A percentile compares a stretch with the other conserved stretches of the same genome.
These are phyloP conservation scores for Caenorhabditis afra DNA, from an alignment of 2,888 invertebrate species.

Conservation along the genomic window DNA sequence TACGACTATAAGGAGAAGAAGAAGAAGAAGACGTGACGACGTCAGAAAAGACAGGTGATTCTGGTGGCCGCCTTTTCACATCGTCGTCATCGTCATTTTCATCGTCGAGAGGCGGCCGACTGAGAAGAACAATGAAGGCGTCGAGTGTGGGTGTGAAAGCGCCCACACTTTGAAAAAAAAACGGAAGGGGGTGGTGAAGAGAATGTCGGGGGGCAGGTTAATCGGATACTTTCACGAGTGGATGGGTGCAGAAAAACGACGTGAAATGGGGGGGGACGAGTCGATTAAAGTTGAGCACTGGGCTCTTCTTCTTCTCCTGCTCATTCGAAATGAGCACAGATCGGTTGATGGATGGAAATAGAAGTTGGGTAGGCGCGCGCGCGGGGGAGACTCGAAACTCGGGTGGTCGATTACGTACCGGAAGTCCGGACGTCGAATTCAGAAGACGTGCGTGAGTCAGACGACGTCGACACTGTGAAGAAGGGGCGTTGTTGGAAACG, in stretches of 20 bases:
- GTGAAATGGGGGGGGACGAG: not conserved
- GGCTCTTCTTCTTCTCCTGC: too few relatives aligned
- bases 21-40: too few relatives aligned
- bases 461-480: too few relatives aligned
- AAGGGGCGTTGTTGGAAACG: too few relatives aligned
- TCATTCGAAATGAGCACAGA: slow-evolving; percentile 25
- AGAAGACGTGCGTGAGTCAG: too few relatives aligned
- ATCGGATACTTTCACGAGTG: slow-evolving; percentile 33
- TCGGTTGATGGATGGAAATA: slow-evolving; percentile 30
- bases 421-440: slow-evolving; percentile 8
- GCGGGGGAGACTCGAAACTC: not conserved
- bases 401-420: slow-evolving; percentile 40
- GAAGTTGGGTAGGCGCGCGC: slow-evolving; percentile 21
- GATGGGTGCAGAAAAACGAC: slow-evolving; percentile 8
- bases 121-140: too few relatives aligned
- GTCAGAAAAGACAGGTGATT: slow-evolving; percentile 29
- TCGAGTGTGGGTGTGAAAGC: too few relatives aligned
- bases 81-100: too few relatives aligned
- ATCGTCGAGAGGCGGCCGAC: too few relatives aligned
- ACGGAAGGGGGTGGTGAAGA: not conserved
- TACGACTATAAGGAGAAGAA: too few relatives aligned
- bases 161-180: not conserved
- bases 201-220: slow-evolving; percentile 30
- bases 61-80: too few relatives aligned
- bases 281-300: slow-evolving; percentile 31